Base-by-base conservation (phyloP, 2,888 invertebrate species). In the Poecilus cupreus region DNA sequence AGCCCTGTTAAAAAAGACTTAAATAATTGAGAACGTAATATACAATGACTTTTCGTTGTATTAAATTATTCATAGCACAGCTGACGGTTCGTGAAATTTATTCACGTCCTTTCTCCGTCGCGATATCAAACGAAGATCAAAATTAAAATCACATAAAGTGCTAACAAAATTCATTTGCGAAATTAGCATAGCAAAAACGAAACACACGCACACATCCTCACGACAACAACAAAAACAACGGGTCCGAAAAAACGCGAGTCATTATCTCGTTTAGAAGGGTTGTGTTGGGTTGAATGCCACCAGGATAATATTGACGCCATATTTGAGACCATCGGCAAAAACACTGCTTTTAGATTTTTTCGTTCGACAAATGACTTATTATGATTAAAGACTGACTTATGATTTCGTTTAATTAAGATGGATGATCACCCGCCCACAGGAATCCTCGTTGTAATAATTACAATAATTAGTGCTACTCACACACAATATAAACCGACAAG, bases 1-100 rank as follows among this genome's bases (percentile, higher is more conserved):
- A 60, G 26, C n/a, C 11, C 13, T 24, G 26, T 60, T 60, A 20
- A 54, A 60, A 32, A 57, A 39, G 60, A 51, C 68, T 79, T 79
- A 70, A 79, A 79, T 79, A 79, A 79, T 79, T 79, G 79, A 68
- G 51, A 79, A 49, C 49, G 51, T 79, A 10, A 43, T 37, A 68
- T 46, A 78, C 51, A 79, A 79, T 79, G 79, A 70, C 79, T 79
- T 57, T 57, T 79, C 49, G 79, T 70, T 64, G 78, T 78, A 78
- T 78, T 79, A 68, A 79, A 68, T 79, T 79, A 79, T 79, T 79
- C 79, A 79, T 79, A 68, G n/a, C 79, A 32, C 79, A 79, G 79
- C 68, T 79, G 79, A 68, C 79, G 79, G 13, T 49, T 68, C 64
- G 78, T 64, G 51, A 68, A 79, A 79, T 79, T 79, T 79, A 79